Evolutionary conservation across 2,888 invertebrate genomes (phyloP).

Genomic region (Nemurella pictetii): DNA sequence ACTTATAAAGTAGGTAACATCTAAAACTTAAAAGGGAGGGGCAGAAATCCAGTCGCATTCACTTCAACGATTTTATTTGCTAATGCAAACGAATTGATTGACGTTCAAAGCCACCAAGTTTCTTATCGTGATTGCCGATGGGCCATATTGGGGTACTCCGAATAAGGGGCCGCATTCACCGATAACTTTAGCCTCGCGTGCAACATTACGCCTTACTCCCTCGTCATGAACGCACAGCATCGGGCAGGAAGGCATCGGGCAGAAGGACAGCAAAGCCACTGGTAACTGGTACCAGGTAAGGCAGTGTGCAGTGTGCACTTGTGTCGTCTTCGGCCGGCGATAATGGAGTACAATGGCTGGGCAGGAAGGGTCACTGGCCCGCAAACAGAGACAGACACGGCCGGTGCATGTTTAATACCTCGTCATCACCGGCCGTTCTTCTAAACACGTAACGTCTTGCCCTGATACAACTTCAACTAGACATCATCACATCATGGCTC

Average conservation of each 20-base stretch:
- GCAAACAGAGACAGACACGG: neutral
- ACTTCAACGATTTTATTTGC: neutral
- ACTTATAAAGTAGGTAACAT: neutral
- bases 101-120: neutral
- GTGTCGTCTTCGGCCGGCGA: neutral
- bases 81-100: neutral
- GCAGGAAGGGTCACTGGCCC: conserved; percentile 4
- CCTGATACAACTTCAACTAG: neutral
- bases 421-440: neutral
- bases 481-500: neutral
- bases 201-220: too few species aligned
- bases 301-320: neutral
- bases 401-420: neutral
- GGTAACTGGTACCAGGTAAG: neutral
- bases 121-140: neutral
- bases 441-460: neutral
- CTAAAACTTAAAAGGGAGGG: neutral
- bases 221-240: too few species aligned
- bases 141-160: neutral
- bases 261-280: too few species aligned
- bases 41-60: neutral
- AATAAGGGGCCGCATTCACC: neutral
- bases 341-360: conserved; percentile 3
- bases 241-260: too few species aligned
- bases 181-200: neutral